Conservation (phyloP, 2,113 vertebrate genomes). For the Ictidomys tridecemlineatus region DNA sequence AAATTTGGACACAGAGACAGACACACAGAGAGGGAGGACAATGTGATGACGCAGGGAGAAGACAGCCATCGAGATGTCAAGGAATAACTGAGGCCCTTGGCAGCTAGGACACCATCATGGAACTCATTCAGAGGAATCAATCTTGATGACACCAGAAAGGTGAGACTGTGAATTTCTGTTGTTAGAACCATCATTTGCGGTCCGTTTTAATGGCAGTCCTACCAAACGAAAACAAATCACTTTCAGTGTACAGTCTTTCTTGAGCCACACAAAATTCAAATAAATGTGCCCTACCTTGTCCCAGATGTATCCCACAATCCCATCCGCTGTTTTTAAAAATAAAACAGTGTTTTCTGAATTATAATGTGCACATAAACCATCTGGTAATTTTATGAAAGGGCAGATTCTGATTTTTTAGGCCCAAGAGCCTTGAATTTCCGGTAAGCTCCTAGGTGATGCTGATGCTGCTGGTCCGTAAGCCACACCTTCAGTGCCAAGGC, state of each 20-base stretch:
- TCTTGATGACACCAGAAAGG: background rate
- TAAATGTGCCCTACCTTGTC: background rate
- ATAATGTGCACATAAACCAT: background rate
- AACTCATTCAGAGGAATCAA: background rate
- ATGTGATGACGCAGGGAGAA: background rate
- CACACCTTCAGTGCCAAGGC: background rate
- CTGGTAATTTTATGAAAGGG: background rate
- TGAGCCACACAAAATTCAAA: background rate
- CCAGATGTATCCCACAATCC: background rate
- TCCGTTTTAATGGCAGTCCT: background rate
- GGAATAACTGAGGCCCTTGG: background rate
- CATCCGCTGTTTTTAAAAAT: background rate
- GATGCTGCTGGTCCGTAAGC: background rate
- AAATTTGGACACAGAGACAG: background rate
- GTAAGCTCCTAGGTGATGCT: background rate
- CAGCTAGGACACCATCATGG: background rate
- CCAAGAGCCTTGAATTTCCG: conserved; percentile 30
- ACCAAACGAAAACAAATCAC: background rate
- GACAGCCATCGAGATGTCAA: background rate
- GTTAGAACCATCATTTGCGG: background rate
- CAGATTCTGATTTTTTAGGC: conserved; percentile 2
- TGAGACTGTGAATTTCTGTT: background rate
- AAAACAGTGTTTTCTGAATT: background rate
- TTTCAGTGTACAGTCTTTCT: background rate
- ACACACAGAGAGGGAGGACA: background rate